phyloP scores from a whole-genome alignment of 2,797 vertebrate genomes.

The Kryptolebias ocellatus region DNA sequence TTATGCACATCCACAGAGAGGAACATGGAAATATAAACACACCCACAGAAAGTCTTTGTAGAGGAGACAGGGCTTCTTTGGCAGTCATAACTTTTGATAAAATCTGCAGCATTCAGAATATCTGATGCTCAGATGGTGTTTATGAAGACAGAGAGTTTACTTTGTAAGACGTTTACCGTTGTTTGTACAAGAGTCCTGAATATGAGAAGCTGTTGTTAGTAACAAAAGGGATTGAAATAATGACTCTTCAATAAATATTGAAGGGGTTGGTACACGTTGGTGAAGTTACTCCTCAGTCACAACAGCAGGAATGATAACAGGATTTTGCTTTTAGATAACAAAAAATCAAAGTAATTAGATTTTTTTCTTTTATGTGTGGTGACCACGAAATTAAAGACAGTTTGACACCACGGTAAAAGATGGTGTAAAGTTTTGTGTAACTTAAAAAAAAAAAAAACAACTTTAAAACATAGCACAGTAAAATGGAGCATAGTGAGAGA shows the following conservation, averaged over 20 bases:
- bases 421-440: too few relatives aligned
- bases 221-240: background rate
- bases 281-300: background rate
- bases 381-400: too few relatives aligned
- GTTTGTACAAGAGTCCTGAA: background rate
- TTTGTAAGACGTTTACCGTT: background rate
- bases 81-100: conserved; percentile 1
- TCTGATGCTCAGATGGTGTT: conserved; percentile 11
- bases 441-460: too few relatives aligned
- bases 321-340: background rate
- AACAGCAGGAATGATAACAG: background rate
- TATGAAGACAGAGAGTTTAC: conserved; percentile 6
- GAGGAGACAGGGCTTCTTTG: conserved; percentile 19
- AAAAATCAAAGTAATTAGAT: too few relatives aligned
- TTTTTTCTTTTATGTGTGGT: too few relatives aligned
- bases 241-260: too few relatives aligned
- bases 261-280: background rate
- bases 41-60: background rate
- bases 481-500: too few relatives aligned
- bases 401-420: too few relatives aligned
- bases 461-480: too few relatives aligned
- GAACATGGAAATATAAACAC: background rate
- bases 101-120: conserved; percentile 17
- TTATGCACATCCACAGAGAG: background rate
- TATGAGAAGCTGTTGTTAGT: background rate